phyloP scores from a whole-genome alignment of 1,140 invertebrate species.

The Drosophila ogumai region DNA sequence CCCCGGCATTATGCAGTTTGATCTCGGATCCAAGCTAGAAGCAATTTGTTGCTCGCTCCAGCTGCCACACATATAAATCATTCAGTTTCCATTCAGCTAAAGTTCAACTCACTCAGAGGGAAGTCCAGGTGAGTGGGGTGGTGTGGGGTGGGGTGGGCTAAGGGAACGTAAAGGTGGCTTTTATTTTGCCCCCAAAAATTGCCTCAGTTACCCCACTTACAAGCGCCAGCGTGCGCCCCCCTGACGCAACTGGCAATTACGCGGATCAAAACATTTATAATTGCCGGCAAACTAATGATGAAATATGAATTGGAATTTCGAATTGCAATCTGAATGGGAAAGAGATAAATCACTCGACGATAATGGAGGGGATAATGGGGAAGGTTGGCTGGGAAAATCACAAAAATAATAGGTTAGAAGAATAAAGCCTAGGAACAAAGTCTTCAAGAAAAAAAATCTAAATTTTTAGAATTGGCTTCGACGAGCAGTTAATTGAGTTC shows the following conservation, averaged over 20 bases:
- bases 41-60: conserved; percentile 62
- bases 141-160: neutral
- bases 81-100: conserved; percentile 37
- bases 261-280: conserved; percentile 51
- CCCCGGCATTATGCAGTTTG: conserved; percentile 10
- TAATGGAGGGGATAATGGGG: conserved; percentile 19
- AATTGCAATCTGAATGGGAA: conserved; percentile 35
- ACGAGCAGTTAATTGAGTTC: neutral
- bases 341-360: conserved; percentile 41
- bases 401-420: neutral
- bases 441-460: neutral
- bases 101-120: conserved; percentile 58
- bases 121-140: no score
- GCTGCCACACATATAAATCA: conserved; percentile 63
- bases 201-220: conserved; percentile 44
- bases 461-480: conserved; percentile 20
- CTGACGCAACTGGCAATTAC: conserved; percentile 51
- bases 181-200: conserved; percentile 22
- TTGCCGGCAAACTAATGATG: conserved; percentile 40
- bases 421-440: neutral
- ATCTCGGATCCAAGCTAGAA: conserved; percentile 35
- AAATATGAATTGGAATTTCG: conserved; percentile 42
- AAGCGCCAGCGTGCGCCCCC: neutral
- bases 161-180: conserved; percentile 14
- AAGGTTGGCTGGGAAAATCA: conserved; percentile 1